Evolutionary conservation across 2,113 vertebrate species (phyloP).

Genomic region (Ranitomeya imitator): DNA sequence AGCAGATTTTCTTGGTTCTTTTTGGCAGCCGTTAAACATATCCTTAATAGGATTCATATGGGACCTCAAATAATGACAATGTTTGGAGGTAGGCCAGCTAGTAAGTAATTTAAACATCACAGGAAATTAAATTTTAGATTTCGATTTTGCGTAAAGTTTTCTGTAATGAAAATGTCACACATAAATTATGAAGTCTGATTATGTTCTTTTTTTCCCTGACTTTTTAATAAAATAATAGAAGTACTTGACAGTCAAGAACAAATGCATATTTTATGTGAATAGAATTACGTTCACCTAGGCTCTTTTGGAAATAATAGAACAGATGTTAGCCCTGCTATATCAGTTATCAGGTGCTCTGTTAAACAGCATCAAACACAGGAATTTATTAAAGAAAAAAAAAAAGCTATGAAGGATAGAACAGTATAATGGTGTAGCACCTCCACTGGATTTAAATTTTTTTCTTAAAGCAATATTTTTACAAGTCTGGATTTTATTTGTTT

Average conservation of each 20-base stretch:
- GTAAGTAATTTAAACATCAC: constrained; percentile 97
- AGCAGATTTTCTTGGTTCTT: constrained; percentile 72
- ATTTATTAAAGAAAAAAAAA: constrained; percentile 74
- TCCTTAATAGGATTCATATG: constrained; percentile 92
- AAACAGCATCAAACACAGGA: constrained; percentile 81
- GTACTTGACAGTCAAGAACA: constrained; percentile 87
- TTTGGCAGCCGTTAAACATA: constrained; percentile 86
- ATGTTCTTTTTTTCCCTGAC: constrained; percentile 79
- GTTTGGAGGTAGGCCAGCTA: constrained; percentile 89
- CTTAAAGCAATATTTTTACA: background rate
- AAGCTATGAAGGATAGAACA: constrained; percentile 67
- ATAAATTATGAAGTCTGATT: constrained; percentile 95
- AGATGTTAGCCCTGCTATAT: constrained; percentile 82
- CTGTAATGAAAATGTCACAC: constrained; percentile 95
- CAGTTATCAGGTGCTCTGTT: constrained; percentile 83
- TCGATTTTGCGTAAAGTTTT: constrained; percentile 96
- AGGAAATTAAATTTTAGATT: constrained; percentile 99
- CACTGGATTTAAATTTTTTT: constrained; percentile 15
- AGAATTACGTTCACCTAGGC: constrained; percentile 75
- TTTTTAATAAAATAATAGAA: constrained; percentile 89
- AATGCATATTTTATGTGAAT: constrained; percentile 84
- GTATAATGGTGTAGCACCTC: constrained; percentile 35
- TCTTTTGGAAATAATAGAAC: constrained; percentile 82
- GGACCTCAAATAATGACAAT: constrained; percentile 83
- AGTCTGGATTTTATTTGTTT: constrained; percentile 9